Conservation (phyloP, 2,888 invertebrate species). For the Flexamia atlantica region DNA sequence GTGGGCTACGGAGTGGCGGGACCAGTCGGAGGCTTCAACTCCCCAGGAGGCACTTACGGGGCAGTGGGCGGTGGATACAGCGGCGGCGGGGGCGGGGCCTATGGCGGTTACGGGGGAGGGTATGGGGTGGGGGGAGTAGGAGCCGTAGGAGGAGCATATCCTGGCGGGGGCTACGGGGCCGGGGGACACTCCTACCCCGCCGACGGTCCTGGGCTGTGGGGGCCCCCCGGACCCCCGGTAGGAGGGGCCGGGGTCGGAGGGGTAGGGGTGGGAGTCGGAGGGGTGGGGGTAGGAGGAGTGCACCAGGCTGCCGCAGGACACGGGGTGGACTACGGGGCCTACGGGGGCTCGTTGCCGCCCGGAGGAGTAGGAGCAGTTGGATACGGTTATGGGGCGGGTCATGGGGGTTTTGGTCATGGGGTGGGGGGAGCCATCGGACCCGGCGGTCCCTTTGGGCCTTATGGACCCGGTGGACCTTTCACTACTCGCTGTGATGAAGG, state of each 20-base stretch:
- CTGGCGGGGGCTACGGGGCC: constrained; percentile 64
- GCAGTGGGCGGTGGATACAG: constrained; percentile 49
- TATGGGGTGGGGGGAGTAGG: constrained; percentile 37
- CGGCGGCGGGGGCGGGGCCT: constrained; percentile 64
- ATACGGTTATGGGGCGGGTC: constrained; percentile 68
- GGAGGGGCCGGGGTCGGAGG: constrained; percentile 66
- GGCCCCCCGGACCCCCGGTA: constrained; percentile 66
- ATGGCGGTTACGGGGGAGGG: constrained; percentile 56
- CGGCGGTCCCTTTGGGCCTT: constrained; percentile 34
- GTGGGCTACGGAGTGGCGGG: constrained; percentile 33
- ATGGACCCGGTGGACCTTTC: constrained; percentile 68
- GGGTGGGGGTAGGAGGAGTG: constrained; percentile 65
- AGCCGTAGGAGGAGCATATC: constrained; percentile 67
- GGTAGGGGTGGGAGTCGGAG: not conserved
- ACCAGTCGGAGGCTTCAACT: constrained; percentile 13
- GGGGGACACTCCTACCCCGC: constrained; percentile 60
- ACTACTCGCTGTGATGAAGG: constrained; percentile 86
- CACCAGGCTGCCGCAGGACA: constrained; percentile 66
- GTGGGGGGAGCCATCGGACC: constrained; percentile 39
- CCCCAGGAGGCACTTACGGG: constrained; percentile 1
- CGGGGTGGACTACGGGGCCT: constrained; percentile 69
- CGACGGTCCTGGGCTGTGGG: constrained; percentile 66
- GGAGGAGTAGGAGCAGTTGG: constrained; percentile 63
- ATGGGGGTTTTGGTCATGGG: constrained; percentile 65
- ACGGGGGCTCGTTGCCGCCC: constrained; percentile 3